These are phyloP conservation scores for Lytechinus pictus DNA, from an alignment of 35 echinoderm and acorn worm species.

Conservation along the genomic window DNA sequence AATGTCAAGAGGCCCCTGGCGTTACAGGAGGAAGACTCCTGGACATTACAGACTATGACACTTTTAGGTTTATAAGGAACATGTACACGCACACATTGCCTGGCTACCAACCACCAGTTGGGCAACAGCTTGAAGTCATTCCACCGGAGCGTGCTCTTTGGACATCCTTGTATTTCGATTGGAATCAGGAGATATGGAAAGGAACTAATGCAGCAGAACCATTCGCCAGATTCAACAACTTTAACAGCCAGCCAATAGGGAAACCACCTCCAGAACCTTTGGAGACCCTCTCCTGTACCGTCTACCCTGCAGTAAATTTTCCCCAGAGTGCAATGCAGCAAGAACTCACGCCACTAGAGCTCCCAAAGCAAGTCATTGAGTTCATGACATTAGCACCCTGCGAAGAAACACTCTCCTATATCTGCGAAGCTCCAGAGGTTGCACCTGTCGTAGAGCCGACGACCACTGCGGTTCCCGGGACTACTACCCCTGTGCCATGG, in stretches of 20 bases:
- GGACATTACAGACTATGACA: constrained; percentile 24
- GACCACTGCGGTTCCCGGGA: not conserved
- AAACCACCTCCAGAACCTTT: not conserved
- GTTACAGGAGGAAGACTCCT: constrained; percentile 24
- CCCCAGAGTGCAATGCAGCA: not conserved
- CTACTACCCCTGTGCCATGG: not conserved
- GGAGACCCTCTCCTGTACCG: constrained; percentile 21
- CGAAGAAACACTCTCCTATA: constrained; percentile 10
- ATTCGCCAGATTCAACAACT: constrained; percentile 35
- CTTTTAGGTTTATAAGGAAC: constrained; percentile 5
- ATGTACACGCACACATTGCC: not conserved
- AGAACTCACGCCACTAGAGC: not conserved
- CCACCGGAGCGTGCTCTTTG: constrained; percentile 1
- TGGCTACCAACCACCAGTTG: not conserved
- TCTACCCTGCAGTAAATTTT: constrained; percentile 26
- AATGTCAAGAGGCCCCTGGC: not conserved
- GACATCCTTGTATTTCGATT: constrained; percentile 15
- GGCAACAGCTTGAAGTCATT: constrained; percentile 1
- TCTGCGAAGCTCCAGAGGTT: constrained; percentile 28
- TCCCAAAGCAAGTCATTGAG: not conserved
- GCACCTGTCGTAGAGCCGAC: not conserved
- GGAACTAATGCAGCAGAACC: not conserved
- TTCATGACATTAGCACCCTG: constrained; percentile 42
- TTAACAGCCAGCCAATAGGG: constrained; percentile 4
- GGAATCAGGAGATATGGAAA: constrained; percentile 13